Conservation (phyloP, 2,888 invertebrate species). For the Atethmia centrago region DNA sequence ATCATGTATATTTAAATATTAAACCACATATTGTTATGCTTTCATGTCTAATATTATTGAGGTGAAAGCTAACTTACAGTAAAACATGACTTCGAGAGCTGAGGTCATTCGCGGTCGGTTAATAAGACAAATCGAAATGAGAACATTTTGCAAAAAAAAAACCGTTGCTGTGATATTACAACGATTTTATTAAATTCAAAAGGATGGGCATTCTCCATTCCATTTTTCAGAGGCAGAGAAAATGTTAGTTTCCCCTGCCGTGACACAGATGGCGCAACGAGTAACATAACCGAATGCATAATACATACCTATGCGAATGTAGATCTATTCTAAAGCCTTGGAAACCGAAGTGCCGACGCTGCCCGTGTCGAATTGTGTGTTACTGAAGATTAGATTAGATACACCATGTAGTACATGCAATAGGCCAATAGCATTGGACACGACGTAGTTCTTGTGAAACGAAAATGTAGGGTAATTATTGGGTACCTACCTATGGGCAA, state of each 20-base stretch:
- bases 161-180: not conserved
- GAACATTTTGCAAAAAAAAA: too few species aligned
- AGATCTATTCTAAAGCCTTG: conserved; percentile 46
- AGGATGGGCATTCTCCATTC: not conserved
- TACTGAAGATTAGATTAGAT: conserved; percentile 47
- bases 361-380: conserved; percentile 38
- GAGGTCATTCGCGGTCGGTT: too few species aligned
- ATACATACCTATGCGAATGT: conserved; percentile 43
- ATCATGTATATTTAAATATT: not conserved
- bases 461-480: conserved; percentile 10
- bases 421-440: conserved; percentile 18
- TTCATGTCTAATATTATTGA: too few species aligned
- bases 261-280: conserved; percentile 62
- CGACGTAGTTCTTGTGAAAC: conserved; percentile 10
- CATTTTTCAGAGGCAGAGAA: too few species aligned
- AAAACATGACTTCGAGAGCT: too few species aligned
- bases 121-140: too few species aligned
- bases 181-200: not conserved
- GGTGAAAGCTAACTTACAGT: too few species aligned
- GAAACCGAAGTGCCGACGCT: conserved; percentile 23
- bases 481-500: not conserved
- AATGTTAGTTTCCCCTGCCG: conserved; percentile 4
- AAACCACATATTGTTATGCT: too few species aligned
- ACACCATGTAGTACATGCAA: conserved; percentile 26
- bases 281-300: conserved; percentile 19